Base-by-base conservation (phyloP, 2,797 vertebrate genomes). In the Gila robusta region DNA sequence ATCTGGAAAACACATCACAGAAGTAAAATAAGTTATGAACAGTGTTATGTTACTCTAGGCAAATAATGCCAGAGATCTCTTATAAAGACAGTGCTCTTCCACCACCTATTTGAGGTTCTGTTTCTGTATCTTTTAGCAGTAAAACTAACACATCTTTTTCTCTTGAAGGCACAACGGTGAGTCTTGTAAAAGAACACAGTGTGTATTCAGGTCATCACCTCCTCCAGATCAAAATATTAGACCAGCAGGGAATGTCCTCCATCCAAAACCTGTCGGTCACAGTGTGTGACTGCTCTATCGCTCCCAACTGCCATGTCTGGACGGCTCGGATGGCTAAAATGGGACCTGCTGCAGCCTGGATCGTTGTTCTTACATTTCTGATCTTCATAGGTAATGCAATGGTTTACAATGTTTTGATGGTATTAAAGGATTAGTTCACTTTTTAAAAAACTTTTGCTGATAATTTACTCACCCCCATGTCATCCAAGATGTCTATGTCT, bases 221-320 rank as follows among this genome's bases (percentile, higher is more conserved):
- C 8, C 3, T 96, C 62, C 28, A 44, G 37, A 41, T 96, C 10
- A 90, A 92, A 77, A 90, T 95, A 54, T 92, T 70, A n/a, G 95
- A 95, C 84, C 87, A 54, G 26, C 95, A 95, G 87, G 93, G 90
- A 1, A 0, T 37, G 0, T 39, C 6, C 1, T 62, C 83, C 6
- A 1, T 90, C 1, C 91, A 95, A 67, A 94, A 91, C 80, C 56
- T 96, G 59, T 88, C 93, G 0, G 87, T 96, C 5, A 91, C 85
- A 6, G 95, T 96, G 72, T 96, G 95, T 12, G 76, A 90, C n/a
- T 96, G 95, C 79, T 1, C 26, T 7, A 0, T 84, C 5, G 1
- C 49, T 10, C 64, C 87, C 1, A 85, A 82, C 83, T 96, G 95
- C 81, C 41, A 12, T 0, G 0, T 4, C 2, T 86, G n/a, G 47